Percentiles rank a stretch among this genome's conserved stretches.
phyloP scores from a whole-genome alignment of 1,140 invertebrate species.

The Drosophila oshimai region DNA sequence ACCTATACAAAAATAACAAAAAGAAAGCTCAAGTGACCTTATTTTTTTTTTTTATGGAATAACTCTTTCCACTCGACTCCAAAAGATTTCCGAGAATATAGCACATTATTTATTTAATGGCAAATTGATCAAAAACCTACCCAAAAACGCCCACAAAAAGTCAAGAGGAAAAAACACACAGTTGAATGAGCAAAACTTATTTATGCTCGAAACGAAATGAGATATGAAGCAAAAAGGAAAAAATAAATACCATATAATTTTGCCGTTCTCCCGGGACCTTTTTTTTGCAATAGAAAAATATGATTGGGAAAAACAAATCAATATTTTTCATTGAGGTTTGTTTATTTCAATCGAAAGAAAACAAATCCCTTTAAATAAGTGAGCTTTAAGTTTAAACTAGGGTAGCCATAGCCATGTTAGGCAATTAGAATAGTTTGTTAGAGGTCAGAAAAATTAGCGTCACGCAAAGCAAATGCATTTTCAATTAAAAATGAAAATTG shows the following conservation, averaged over 20 bases:
- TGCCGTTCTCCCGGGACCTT: constrained; percentile 2
- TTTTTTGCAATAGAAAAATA: not conserved
- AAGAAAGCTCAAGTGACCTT: not conserved
- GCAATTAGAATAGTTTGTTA: constrained; percentile 9
- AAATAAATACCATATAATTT: not conserved
- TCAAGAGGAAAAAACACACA: not conserved
- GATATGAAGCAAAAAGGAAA: not conserved
- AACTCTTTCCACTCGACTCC: not conserved
- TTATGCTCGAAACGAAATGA: constrained; percentile 5
- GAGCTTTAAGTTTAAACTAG: not conserved
- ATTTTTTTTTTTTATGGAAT: not conserved
- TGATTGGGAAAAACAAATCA: constrained; percentile 2
- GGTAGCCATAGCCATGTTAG: not conserved
- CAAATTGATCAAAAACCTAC: constrained; percentile 10
- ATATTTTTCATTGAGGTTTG: constrained; percentile 12
- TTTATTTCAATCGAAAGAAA: constrained; percentile 20
- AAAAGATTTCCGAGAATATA: not conserved
- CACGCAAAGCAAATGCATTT: constrained; percentile 20
- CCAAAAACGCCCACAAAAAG: not conserved
- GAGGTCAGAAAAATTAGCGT: constrained; percentile 3
- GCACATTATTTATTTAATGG: constrained; percentile 17
- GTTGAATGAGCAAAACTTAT: constrained; percentile 13
- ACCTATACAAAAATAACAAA: not conserved
- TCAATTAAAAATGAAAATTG: constrained; percentile 22
- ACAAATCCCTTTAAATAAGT: no score